Conservation (phyloP, 2,113 vertebrate species). For the Mustela nigripes region DNA sequence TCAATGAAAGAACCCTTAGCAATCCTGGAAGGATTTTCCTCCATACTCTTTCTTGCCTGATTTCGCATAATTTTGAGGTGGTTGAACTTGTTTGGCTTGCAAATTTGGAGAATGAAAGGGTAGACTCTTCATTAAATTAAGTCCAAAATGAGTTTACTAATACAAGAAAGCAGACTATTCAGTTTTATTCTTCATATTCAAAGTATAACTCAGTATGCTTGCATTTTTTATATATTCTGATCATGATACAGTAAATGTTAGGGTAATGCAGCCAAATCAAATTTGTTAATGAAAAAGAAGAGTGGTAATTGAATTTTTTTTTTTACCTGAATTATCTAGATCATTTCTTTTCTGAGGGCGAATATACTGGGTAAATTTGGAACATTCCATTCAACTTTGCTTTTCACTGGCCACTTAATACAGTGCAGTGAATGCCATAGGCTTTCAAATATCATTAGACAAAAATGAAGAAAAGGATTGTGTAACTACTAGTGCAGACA, state of each 20-base stretch:
- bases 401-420: constrained; percentile 17
- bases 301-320: background rate
- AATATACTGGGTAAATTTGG: constrained; percentile 24
- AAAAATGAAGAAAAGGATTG: constrained; percentile 35
- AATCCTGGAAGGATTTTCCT: background rate
- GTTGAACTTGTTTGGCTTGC: constrained; percentile 32
- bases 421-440: background rate
- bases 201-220: constrained; percentile 18
- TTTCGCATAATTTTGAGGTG: constrained; percentile 9
- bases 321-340: constrained; percentile 42
- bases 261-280: constrained; percentile 25
- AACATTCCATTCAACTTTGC: constrained; percentile 58
- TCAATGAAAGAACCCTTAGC: background rate
- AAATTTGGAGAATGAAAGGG: background rate
- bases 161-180: background rate
- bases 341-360: constrained; percentile 56
- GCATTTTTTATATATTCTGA: constrained; percentile 44
- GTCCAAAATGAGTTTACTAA: constrained; percentile 3
- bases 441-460: background rate
- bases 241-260: background rate
- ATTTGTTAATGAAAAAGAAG: constrained; percentile 36
- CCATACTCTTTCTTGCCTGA: background rate
- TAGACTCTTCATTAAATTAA: constrained; percentile 54
- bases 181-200: constrained; percentile 49
- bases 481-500: background rate